Evolutionary conservation across 2,888 invertebrate genomes (phyloP).

Genomic region (Pyrrhosoma nymphula): DNA sequence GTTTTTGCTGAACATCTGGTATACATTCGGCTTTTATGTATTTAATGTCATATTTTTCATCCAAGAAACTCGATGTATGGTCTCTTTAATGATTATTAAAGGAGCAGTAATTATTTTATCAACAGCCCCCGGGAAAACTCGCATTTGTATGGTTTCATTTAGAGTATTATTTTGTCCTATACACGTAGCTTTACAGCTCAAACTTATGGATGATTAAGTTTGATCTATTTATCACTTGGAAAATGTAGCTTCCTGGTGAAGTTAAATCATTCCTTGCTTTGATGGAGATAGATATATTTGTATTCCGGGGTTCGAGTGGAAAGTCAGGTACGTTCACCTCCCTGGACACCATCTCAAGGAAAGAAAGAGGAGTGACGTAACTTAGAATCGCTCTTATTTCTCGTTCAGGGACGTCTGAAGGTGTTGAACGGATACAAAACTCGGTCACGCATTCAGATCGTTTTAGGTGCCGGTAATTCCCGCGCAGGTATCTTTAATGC

Average conservation of each 20-base stretch:
- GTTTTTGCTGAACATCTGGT: no score
- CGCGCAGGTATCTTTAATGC: neutral
- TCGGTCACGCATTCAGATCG: slow-evolving; percentile 35
- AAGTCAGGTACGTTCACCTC: neutral
- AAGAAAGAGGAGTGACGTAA: neutral
- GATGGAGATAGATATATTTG: neutral
- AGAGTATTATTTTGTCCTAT: no score
- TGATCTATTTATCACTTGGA: neutral
- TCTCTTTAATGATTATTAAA: no score
- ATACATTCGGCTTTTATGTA: no score
- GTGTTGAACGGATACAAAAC: neutral
- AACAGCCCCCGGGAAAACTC: no score
- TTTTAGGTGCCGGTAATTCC: neutral
- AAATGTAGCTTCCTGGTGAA: neutral
- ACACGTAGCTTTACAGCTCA: no score
- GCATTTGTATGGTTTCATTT: no score
- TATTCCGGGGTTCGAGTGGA: neutral
- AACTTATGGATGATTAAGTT: no score
- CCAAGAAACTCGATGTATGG: no score
- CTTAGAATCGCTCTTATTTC: neutral
- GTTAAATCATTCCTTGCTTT: neutral
- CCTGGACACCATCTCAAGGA: neutral
- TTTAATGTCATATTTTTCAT: no score
- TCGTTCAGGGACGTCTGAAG: slow-evolving; percentile 54
- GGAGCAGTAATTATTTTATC: no score